phyloP scores from a whole-genome alignment of 2,113 vertebrate species.

The Chloroceryle aenea region DNA sequence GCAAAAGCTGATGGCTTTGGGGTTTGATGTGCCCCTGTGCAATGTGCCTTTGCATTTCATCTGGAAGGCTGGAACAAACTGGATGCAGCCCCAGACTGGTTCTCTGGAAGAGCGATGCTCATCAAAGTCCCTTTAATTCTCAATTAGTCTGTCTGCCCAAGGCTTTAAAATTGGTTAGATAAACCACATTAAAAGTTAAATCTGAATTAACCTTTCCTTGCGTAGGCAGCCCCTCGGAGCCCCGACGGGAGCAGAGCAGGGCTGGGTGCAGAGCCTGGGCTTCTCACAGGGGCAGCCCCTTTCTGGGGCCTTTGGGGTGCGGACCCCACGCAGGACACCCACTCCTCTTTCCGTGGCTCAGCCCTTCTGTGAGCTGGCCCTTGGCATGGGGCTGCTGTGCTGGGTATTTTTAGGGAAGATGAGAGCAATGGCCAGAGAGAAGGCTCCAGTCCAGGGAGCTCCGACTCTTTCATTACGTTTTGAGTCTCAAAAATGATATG shows the following conservation, averaged over 20 bases:
- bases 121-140: constrained; percentile 20
- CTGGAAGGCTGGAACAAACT: background rate
- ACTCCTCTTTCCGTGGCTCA: background rate
- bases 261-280: background rate
- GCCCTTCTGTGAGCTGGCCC: background rate
- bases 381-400: background rate
- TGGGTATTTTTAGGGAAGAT: constrained; percentile 8
- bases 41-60: background rate
- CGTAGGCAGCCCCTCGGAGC: background rate
- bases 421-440: background rate
- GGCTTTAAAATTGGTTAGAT: constrained; percentile 29
- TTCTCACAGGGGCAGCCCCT: background rate
- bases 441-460: background rate
- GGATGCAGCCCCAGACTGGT: background rate
- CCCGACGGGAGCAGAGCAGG: background rate
- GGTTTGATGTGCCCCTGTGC: background rate
- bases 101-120: background rate
- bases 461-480: constrained; percentile 14
- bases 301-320: background rate
- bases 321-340: fast-evolving
- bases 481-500: constrained; percentile 5
- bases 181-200: background rate
- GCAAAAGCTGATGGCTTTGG: background rate
- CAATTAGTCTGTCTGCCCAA: constrained; percentile 7
- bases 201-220: constrained; percentile 17